Evolutionary conservation across 1,140 invertebrate species (phyloP), one percentile per base, ranked within the genome.

Genomic region (Camponotus floridanus): DNA sequence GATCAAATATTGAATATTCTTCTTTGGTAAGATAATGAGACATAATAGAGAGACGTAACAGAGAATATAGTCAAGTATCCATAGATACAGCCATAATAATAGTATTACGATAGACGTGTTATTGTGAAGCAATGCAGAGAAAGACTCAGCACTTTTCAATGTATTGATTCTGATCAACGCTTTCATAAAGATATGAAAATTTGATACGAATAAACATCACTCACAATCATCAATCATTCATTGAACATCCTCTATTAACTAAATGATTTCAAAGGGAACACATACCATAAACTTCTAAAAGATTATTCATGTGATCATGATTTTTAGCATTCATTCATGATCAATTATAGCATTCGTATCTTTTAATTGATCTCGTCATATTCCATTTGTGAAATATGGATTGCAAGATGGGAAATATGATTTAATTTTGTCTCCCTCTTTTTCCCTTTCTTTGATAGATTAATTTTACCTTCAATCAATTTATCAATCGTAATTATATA

Each of bases 1-100:
- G 51, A 65, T 45, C 68, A 48, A 55, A 57, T 80, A 68, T 80
- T 80, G 68, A 80, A 68, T 64, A 80, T 80, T 26, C 15, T 3
- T 39, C 36, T 55, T 39, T 39, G 13, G 18, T 31, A 45, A 65
- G 33, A 80, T 80, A 80, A 80, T 68, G 36, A 51, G n/a, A 65
- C 45, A 31, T 80, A 80, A 57, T 55, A 33, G 33, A 31, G 45
- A 51, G 48, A 18, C 13, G 48, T 51, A 51, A 51, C 48, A 51
- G 48, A 80, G 45, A 80, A 68, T 31, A 45, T 55, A 8, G 33
- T 68, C 67, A 68, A 55, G 45, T 48, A 68, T 68, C 51, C n/a
- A 42, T 80, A 80, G 39, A 39, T 55, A 36, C 13, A 3, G 15
- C 13, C 42, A 79, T 67, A 67, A 68, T 80, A 51, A 51, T 51